These are phyloP conservation scores for Buphagus erythrorhynchus DNA, from an alignment of 2,797 vertebrate genomes.

Conservation along the genomic window DNA sequence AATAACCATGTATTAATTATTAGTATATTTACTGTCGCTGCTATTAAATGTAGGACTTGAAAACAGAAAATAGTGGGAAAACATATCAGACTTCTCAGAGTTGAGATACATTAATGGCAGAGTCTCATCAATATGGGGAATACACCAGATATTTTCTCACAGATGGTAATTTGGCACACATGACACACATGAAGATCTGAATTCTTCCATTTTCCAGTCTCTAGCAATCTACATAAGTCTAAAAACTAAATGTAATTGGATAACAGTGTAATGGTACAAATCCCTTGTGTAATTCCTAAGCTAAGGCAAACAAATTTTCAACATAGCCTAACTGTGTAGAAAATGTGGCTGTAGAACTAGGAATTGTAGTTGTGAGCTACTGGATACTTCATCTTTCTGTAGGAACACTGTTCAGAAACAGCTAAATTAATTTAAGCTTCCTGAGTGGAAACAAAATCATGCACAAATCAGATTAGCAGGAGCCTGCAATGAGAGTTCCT, in stretches of 20 bases:
- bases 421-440: conserved; percentile 61
- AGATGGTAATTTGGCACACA: neutral
- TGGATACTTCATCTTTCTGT: conserved; percentile 31
- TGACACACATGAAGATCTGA: neutral
- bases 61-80: neutral
- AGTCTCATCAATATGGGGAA: neutral
- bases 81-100: neutral
- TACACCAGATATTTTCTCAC: neutral
- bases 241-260: conserved; percentile 26
- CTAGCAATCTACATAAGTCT: conserved; percentile 13
- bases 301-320: conserved; percentile 34
- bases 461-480: conserved; percentile 49
- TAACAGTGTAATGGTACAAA: conserved; percentile 25
- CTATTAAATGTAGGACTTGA: neutral
- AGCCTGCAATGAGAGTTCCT: conserved; percentile 53
- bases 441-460: conserved; percentile 59
- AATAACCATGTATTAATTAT: neutral
- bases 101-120: neutral
- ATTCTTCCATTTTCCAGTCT: conserved; percentile 35
- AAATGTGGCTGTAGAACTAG: neutral
- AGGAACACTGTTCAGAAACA: conserved; percentile 27
- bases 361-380: neutral
- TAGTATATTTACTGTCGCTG: neutral
- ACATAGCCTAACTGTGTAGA: neutral
- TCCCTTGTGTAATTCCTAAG: neutral